These are phyloP conservation scores for Cyclargus thomasi DNA, from an alignment of 1,140 invertebrate species.

Conservation along the genomic window DNA sequence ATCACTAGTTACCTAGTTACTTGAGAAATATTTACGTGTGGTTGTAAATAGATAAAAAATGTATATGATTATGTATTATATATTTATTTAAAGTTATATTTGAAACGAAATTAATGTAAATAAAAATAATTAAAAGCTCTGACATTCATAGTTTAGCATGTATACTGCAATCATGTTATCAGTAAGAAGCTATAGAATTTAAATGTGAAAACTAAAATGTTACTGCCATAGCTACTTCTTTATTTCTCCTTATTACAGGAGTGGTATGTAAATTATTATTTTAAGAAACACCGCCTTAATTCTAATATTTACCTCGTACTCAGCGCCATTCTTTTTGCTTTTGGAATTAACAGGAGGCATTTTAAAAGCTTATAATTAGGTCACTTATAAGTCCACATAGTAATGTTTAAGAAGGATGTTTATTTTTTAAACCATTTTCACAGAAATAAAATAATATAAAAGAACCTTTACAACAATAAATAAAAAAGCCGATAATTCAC, in stretches of 20 bases:
- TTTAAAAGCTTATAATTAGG: slow-evolving; percentile 23
- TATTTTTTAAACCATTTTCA: slow-evolving; percentile 9
- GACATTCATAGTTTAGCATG: too few species aligned
- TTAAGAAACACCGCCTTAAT: slow-evolving; percentile 15
- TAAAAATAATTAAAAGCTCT: too few species aligned
- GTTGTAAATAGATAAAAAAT: not conserved
- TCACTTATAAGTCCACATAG: slow-evolving; percentile 10
- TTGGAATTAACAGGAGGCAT: slow-evolving; percentile 68
- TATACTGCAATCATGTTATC: not conserved
- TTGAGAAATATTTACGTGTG: not conserved
- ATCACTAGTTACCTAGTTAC: not conserved
- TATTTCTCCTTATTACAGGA: not conserved
- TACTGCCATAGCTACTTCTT: not conserved
- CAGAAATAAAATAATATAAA: not conserved
- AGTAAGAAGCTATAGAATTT: too few species aligned
- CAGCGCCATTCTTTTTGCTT: slow-evolving; percentile 60
- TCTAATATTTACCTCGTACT: slow-evolving; percentile 65
- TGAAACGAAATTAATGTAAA: too few species aligned
- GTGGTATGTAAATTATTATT: not conserved
- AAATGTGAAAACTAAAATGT: not conserved
- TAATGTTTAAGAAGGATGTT: not conserved
- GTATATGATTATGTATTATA: too few species aligned
- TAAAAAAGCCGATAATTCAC: slow-evolving; percentile 12
- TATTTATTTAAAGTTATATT: not conserved
- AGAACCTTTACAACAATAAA: not conserved